Evolutionary conservation across 2,888 invertebrate genomes (phyloP), one percentile per base, ranked within the genome.

Genomic region (Melangyna quadrimaculata): DNA sequence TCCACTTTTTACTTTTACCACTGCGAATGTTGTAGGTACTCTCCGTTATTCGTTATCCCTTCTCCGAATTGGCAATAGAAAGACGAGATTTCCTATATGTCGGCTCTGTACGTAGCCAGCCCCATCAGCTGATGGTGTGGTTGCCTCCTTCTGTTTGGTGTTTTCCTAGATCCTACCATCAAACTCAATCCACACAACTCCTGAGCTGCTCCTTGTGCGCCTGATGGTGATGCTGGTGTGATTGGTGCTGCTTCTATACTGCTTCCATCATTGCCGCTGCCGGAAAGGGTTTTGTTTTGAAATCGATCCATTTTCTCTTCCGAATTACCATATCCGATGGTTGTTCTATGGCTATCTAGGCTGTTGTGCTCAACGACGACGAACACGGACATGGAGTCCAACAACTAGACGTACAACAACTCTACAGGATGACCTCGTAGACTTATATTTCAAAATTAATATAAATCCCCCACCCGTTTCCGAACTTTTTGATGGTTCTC

Each of bases 391-490:
- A 69, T 63, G 69, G 72, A 83, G 82, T 79, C 87, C 79, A 61
- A 27, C 24, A 51, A n/a, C 24, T 27, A 51, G 0, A 51, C 27
- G 14, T 37, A 78, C 79, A 83, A 74, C 83, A 82, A 77, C 78
- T 78, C 82, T 79, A 67, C 80, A 87, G 65, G 82, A 79, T 81
- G 81, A 79, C 87, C 86, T 80, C 79, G 87, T 83, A 82, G 87
- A 87, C 87, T 87, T 87, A 87, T 87, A 87, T 87, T 87, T 87
- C 87, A 87, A 87, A 87, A 87, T 87, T 87, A 87, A 87, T 87
- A 87, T 87, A 87, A 87, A 87, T 86, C 87, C 79, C 81, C 80
- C 83, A 83, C 70, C 80, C 61, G 53, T 59, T 51, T 29, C 74
- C 48, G 29, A 70, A 53, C 24, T 43, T 59, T 69, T 40, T 61